Evolutionary conservation across 2,113 vertebrate genomes (phyloP).

Genomic region (Entelurus aequoreus): DNA sequence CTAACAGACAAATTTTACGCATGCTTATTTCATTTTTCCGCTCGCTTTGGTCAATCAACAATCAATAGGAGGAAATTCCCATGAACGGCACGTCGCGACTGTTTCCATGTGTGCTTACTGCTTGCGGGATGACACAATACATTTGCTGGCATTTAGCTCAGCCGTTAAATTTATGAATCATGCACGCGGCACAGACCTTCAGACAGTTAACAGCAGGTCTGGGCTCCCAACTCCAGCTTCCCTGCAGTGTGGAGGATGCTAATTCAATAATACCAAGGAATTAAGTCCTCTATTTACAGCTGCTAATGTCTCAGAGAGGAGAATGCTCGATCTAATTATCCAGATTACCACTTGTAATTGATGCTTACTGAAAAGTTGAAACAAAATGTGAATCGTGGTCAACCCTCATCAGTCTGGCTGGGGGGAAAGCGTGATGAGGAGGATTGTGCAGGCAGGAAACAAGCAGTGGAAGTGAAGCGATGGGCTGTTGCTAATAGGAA

Average conservation of each 20-base stretch:
- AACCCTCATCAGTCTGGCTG: conserved; percentile 3
- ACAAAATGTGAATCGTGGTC: conserved; percentile 21
- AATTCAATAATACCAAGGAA: conserved; percentile 54
- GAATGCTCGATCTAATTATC: conserved; percentile 39
- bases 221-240: conserved; percentile 30
- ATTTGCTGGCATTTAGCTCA: background rate
- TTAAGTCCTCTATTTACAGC: conserved; percentile 58
- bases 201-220: conserved; percentile 21
- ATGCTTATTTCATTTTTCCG: background rate
- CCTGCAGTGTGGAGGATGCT: conserved; percentile 39
- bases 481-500: conserved; percentile 27
- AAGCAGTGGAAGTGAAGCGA: conserved; percentile 21
- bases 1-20: background rate
- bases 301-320: conserved; percentile 37
- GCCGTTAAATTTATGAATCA: conserved; percentile 3
- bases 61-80: conserved; percentile 8
- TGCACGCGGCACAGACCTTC: conserved; percentile 1
- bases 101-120: conserved; percentile 10
- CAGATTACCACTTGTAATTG: conserved; percentile 38
- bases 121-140: background rate
- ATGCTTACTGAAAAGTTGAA: conserved; percentile 32
- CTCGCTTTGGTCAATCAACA: background rate
- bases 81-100: conserved; percentile 13
- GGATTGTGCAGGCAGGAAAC: conserved; percentile 16
- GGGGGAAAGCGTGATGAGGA: conserved; percentile 12